Evolutionary conservation across 2,113 vertebrate genomes (phyloP).

Genomic region (Aramus guarauna): DNA sequence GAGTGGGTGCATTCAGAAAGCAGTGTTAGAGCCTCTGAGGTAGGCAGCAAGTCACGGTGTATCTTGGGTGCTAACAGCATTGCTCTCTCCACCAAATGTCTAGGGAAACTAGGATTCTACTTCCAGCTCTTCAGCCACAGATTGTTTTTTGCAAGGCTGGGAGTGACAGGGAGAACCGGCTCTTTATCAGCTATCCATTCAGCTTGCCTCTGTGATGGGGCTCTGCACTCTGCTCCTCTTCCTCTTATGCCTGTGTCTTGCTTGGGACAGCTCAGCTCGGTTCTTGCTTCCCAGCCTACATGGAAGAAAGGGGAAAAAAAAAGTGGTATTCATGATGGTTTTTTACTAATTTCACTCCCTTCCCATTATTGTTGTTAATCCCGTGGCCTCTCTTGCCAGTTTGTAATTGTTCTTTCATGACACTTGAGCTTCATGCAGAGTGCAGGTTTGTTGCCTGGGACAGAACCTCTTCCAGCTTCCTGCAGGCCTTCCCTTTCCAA

Average conservation of each 20-base stretch:
- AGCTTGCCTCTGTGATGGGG: background rate
- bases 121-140: background rate
- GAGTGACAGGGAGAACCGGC: background rate
- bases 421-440: background rate
- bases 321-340: background rate
- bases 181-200: background rate
- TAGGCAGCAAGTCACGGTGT: rapidly evolving
- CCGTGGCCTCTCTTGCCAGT: background rate
- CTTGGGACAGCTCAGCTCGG: background rate
- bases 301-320: background rate
- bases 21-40: background rate
- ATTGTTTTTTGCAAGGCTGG: background rate
- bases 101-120: background rate
- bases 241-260: background rate
- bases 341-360: background rate
- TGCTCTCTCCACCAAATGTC: background rate
- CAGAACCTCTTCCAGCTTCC: background rate
- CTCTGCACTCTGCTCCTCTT: background rate
- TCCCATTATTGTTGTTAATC: background rate
- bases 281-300: background rate
- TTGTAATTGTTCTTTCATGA: background rate
- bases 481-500: background rate
- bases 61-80: background rate
- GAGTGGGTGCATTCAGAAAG: background rate
- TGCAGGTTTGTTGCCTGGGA: background rate